Evolutionary conservation across 2,113 vertebrate species (phyloP), one percentile per base, ranked within the genome.

Genomic region (Rana temporaria): DNA sequence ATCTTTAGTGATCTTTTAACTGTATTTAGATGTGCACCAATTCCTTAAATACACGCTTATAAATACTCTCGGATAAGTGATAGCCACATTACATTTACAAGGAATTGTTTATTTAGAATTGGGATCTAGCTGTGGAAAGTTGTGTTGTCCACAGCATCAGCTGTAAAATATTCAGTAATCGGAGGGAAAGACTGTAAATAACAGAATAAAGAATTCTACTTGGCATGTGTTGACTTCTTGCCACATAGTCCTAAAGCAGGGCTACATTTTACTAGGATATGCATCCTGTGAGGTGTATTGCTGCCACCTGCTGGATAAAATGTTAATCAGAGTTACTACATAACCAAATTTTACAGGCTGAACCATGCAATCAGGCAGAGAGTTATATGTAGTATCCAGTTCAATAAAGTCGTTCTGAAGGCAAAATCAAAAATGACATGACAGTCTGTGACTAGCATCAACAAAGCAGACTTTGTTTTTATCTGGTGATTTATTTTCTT

Each of bases 241-340:
- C 15, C 34, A 60, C n/a, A 63, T 42, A 22, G 38, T 26, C 15
- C 38, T n/a, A 26, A 17, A 56, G 32, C 59, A 20, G n/a, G 52
- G 19, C 3, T 18, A 62, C 1, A 62, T 42, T 18, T 22, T 52
- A 62, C n/a, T 20, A 63, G 34, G 4, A 6, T 5, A 0, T 16
- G 15, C 60, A 11, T 48, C 38, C 20, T 17, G 9, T 11, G 38
- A 76, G 63, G 59, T 18, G 34, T 26, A 12, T 48, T 48, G 17
- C 34, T 76, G 57, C 73, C 73, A 34, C 12, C 73, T 76, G 16
- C 59, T 76, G 73, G 57, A 17, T 6, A 48, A 38, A 32, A n/a
- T 60, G 18, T 15, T 57, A 38, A 6, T 6, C 26, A 60, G 34
- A 16, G 38, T 42, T 42, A 42, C 42, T 38, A 38, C 34, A 38